Percentiles rank a stretch among this genome's conserved stretches.
These are phyloP conservation scores for Macropis europaea DNA, from an alignment of 2,888 invertebrate species.

Conservation along the genomic window DNA sequence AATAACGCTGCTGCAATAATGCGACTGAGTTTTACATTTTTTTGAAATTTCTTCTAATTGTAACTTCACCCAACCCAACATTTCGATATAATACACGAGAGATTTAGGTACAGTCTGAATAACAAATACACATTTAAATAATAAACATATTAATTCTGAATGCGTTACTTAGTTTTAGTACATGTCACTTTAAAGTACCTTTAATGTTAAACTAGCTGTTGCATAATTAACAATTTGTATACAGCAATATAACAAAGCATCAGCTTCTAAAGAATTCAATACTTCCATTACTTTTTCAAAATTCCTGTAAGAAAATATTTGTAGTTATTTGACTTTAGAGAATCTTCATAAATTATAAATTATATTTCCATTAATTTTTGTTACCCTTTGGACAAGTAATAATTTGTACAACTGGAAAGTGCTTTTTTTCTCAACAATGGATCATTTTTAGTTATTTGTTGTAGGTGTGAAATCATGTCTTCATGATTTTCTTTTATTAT, in stretches of 20 bases:
- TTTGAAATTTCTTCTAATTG: constrained; percentile 56
- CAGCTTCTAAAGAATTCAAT: constrained; percentile 68
- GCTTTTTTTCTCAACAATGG: constrained; percentile 65
- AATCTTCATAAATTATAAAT: constrained; percentile 5
- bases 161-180: background rate
- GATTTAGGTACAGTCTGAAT: constrained; percentile 48
- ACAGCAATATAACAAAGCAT: constrained; percentile 66
- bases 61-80: constrained; percentile 61
- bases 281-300: constrained; percentile 70
- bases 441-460: constrained; percentile 70
- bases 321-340: background rate
- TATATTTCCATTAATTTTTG: background rate
- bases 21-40: constrained; percentile 21
- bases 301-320: constrained; percentile 62
- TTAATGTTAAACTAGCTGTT: constrained; percentile 53
- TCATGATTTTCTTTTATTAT: constrained; percentile 72
- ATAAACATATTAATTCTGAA: background rate
- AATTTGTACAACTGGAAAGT: constrained; percentile 69
- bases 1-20: constrained; percentile 15
- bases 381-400: constrained; percentile 76
- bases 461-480: constrained; percentile 77
- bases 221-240: constrained; percentile 64
- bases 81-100: constrained; percentile 61
- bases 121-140: constrained; percentile 39
- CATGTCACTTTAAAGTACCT: constrained; percentile 54